Conservation (phyloP, 2,113 vertebrate genomes). For the Actinemys pallida region DNA sequence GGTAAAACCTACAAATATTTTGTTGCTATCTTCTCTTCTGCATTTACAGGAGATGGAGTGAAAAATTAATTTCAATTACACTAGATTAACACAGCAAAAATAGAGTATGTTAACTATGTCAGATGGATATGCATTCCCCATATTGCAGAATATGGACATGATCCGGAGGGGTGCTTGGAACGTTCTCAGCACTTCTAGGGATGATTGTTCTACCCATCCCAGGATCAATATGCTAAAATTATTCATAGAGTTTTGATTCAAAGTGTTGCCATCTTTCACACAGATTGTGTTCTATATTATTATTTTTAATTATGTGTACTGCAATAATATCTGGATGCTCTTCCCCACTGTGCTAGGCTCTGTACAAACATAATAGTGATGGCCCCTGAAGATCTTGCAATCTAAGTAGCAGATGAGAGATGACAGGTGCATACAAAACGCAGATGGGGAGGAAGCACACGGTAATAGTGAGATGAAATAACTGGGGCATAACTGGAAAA, state of each 20-base stretch:
- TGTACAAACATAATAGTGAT: not conserved
- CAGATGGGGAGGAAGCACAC: not conserved
- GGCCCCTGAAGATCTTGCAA: not conserved
- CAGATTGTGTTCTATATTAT: not conserved
- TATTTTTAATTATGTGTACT: not conserved
- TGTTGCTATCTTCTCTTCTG: conserved; percentile 18
- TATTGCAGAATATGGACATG: not conserved
- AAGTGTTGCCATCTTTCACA: rapidly evolving
- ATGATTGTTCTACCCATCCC: not conserved
- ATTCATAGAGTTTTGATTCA: not conserved
- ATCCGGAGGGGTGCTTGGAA: not conserved
- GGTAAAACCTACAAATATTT: conserved; percentile 22
- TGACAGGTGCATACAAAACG: not conserved
- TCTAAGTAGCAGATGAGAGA: not conserved
- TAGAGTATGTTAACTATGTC: not conserved
- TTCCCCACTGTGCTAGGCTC: not conserved
- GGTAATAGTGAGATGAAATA: not conserved
- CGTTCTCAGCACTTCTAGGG: not conserved
- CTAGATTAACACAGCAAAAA: not conserved
- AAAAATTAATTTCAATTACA: not conserved
- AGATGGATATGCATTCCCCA: not conserved
- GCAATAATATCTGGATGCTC: not conserved
- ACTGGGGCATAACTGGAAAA: not conserved
- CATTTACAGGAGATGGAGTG: not conserved
- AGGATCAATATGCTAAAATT: not conserved